These are phyloP conservation scores for Malacoraja senta DNA, from an alignment of 2,797 vertebrate genomes.

Conservation along the genomic window DNA sequence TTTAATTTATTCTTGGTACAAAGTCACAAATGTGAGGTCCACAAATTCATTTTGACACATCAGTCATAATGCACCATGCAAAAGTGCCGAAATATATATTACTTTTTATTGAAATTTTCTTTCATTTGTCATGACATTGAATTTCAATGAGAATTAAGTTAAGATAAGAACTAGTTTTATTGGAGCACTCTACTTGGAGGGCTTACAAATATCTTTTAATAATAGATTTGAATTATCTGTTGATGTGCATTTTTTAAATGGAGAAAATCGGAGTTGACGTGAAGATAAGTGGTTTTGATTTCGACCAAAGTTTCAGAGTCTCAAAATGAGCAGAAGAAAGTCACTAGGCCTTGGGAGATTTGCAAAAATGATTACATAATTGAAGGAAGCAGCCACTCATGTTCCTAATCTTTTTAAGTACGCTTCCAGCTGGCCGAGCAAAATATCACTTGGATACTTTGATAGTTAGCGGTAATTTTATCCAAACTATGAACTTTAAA, in stretches of 20 bases:
- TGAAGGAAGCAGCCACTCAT: neutral
- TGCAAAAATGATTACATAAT: neutral
- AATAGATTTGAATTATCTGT: neutral
- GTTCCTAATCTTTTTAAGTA: neutral
- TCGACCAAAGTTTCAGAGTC: too few species aligned
- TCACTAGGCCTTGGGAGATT: neutral
- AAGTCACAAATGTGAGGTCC: neutral
- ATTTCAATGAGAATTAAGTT: neutral
- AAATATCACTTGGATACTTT: neutral
- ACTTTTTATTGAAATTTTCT: neutral
- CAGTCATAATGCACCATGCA: neutral
- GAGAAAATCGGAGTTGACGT: neutral
- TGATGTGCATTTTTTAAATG: neutral
- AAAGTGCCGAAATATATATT: neutral
- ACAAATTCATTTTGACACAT: neutral
- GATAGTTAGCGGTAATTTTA: neutral
- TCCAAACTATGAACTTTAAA: neutral
- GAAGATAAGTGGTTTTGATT: neutral
- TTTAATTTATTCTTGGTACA: neutral
- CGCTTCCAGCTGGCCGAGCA: neutral
- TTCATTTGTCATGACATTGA: neutral
- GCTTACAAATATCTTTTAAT: neutral
- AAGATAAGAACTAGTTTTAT: neutral
- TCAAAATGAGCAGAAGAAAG: neutral
- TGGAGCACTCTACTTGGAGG: neutral